Evolutionary conservation across 1,140 invertebrate species (phyloP), one percentile per base, ranked within the genome.

Genomic region (Drosophila burlai): DNA sequence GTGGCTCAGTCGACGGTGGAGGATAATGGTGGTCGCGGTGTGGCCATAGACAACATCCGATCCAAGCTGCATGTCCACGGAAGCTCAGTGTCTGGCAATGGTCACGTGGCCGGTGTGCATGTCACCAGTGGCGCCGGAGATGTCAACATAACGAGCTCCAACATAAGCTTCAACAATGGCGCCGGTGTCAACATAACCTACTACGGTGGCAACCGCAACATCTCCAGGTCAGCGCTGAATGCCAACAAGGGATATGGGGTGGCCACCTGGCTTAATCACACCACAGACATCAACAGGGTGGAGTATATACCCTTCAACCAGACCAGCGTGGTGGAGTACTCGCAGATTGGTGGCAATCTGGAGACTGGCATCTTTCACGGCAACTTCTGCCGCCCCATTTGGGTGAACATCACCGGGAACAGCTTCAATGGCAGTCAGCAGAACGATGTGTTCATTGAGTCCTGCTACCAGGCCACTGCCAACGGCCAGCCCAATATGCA

Each of bases 171-270:
- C 78, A 99, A 99, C 93, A 95, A 96, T 83, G 99, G 98, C 0
- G 98, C 99, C 76, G 97, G 97, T 4, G 94, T 97, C 6, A 98
- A 99, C 82, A 96, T 99, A 5, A 98, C 98, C 0, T 97, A 97
- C 65, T 96, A 97, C 2, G 98, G 98, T 2, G 98, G 98, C 4
- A 96, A 96, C 69, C 94, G 97, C 58, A 98, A 99, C 83, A 94
- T 99, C 42, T 98, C 98, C 13, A 94, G 95, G 83, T 96, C 96
- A 34, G 96, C 95, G 16, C 92, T 98, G 47, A 96, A 94, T 71
- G 98, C 95, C 0, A 99, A 99, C 93, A 94, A 94, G 42, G 96
- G 97, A 9, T 96, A 96, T 80, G 98, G 98, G n/a, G 92, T 98
- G 31, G 96, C 97, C 2, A 93, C 98, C 2, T 98, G 97, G 97